phyloP scores from a whole-genome alignment of 2,888 invertebrate genomes.

The Apantesis nais region DNA sequence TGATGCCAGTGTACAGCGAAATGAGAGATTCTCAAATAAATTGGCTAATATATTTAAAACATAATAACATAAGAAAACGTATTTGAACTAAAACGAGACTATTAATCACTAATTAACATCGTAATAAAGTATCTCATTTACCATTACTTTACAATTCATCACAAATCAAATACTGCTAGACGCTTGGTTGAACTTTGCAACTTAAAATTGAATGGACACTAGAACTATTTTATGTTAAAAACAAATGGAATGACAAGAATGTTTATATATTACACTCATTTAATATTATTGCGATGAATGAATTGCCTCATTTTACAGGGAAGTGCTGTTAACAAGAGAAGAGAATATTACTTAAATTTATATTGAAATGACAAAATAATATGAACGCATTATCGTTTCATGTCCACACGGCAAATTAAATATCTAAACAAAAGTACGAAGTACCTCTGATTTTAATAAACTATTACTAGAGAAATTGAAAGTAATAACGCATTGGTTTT shows the following conservation, averaged over 20 bases:
- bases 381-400: background rate
- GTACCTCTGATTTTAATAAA: background rate
- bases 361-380: background rate
- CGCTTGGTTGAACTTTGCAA: constrained; percentile 41
- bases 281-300: background rate
- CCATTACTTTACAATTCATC: constrained; percentile 43
- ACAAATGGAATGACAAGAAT: constrained; percentile 40
- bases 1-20: constrained; percentile 16
- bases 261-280: background rate
- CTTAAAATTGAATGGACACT: constrained; percentile 31
- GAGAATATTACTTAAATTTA: background rate
- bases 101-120: constrained; percentile 37
- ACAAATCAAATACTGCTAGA: constrained; percentile 54
- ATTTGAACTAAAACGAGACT: constrained; percentile 28
- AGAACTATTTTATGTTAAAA: constrained; percentile 5
- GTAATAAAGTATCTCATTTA: constrained; percentile 36
- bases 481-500: background rate
- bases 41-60: constrained; percentile 3
- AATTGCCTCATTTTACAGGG: background rate
- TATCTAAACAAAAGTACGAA: background rate
- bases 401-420: background rate
- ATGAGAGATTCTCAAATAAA: constrained; percentile 43
- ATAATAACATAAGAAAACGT: constrained; percentile 14
- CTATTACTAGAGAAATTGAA: background rate
- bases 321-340: background rate